A percentile compares a stretch with the other conserved stretches of the same genome.
phyloP scores from a whole-genome alignment of 2,888 invertebrate genomes.

The Drosophila mettleri region DNA sequence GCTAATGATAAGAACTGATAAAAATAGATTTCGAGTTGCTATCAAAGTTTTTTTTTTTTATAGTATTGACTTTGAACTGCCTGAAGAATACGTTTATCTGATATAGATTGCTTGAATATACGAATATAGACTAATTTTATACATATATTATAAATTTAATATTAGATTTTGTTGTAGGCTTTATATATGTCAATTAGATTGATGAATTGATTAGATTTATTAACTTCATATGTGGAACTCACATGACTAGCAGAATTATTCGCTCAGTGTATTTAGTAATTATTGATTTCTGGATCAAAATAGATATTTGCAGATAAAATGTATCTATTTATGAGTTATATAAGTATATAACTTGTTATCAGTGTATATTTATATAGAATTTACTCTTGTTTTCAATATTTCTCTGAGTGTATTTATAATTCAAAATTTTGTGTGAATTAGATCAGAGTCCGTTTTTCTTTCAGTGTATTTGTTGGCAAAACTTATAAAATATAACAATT shows the following conservation, averaged over 20 bases:
- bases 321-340: no score
- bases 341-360: no score
- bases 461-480: background rate
- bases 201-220: background rate
- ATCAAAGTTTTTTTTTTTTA: constrained; percentile 1
- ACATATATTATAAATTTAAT: background rate
- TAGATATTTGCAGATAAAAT: no score
- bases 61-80: constrained; percentile 5
- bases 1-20: constrained; percentile 12
- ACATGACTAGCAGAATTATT: background rate
- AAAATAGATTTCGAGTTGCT: constrained; percentile 8
- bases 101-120: background rate
- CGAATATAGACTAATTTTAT: background rate
- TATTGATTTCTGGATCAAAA: background rate
- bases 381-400: no score
- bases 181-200: background rate
- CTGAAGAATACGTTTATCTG: background rate
- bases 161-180: no score
- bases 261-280: background rate
- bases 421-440: no score
- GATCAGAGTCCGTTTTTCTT: no score
- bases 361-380: no score
- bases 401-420: no score
- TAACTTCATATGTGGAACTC: background rate
- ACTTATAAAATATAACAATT: background rate